A percentile compares a stretch with the other conserved stretches of the same genome.
These are phyloP conservation scores for Cyanoramphus novaezelandiae DNA, from an alignment of 2,113 vertebrate genomes.

Conservation along the genomic window DNA sequence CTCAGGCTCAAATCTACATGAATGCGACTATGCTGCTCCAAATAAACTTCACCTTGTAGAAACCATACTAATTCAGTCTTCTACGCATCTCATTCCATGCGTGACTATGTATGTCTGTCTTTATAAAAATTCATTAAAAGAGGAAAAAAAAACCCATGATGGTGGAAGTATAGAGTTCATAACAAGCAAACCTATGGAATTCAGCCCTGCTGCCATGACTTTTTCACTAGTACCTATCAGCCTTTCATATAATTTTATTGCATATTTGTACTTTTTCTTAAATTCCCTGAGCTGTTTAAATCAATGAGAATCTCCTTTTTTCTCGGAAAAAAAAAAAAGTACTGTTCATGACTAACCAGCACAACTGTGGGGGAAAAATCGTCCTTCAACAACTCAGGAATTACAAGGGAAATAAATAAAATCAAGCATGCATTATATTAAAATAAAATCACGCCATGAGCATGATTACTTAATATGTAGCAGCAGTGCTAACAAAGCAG, in stretches of 20 bases:
- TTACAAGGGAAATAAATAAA: background rate
- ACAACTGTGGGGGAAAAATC: background rate
- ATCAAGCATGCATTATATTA: background rate
- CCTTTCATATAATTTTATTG: background rate
- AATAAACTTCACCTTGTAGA: background rate
- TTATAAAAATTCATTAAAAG: background rate
- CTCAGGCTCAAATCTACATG: background rate
- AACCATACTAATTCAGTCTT: background rate
- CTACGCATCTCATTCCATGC: background rate
- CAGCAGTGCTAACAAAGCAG: accelerated
- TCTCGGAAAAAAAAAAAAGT: background rate
- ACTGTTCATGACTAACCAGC: background rate
- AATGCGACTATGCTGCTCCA: background rate
- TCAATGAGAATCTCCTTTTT: background rate
- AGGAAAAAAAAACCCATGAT: background rate
- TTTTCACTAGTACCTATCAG: background rate
- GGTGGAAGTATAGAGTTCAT: background rate
- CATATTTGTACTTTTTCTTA: background rate
- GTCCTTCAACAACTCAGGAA: background rate
- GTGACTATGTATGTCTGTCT: background rate
- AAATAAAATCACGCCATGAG: background rate
- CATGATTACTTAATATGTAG: background rate
- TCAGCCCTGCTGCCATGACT: background rate
- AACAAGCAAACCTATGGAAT: background rate
- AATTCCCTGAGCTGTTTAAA: background rate